Evolutionary conservation across 92 coral and sea anemone species (phyloP), one percentile per base, ranked within the genome.

Genomic region (Phenganax stokvisi): DNA sequence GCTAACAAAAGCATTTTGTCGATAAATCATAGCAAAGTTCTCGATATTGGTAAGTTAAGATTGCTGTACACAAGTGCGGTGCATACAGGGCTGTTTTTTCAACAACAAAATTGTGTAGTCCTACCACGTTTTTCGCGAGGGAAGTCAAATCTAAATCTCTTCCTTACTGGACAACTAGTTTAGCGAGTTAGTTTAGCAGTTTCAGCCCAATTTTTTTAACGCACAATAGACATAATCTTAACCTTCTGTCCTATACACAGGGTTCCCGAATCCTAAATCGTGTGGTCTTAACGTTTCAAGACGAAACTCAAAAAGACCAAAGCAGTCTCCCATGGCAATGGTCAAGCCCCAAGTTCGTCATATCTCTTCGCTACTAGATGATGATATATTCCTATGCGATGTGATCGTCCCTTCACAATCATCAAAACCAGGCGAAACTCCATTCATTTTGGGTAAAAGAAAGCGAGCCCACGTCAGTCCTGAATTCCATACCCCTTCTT

Each of bases 261-360:
- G 70, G 30, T 76, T 69, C 8, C 64, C 54, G 6, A 47, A 70
- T 30, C 80, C 61, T 6, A 64, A 52, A 53, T 68, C 73, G 8
- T 61, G 74, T 25, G 28, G 65, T 54, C 55, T 79, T 9, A 65
- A 61, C 15, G 62, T 65, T 12, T 63, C 83, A 11, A 67, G 83
- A 31, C 85, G 80, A 25, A 53, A 81, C 76, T 59, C 66, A 63
- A 81, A 74, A 65, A 68, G 89, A 82, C 91, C 92, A 7, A 90
- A 88, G 71, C 87, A 80, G 70, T 93, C 98, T 16, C 98, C 98
- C 7, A 79, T 93, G 64, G 98, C 92, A 27, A 90, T 92, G 58
- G 97, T 93, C 79, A 80, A 85, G 61, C 97, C 97, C 1, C 98
- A 88, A 75, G 68, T 93, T 10, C 93, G 74, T 28, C 27, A 27